These are phyloP conservation scores for Penaeus chinensis DNA, from an alignment of 1,140 invertebrate genomes.

Conservation along the genomic window DNA sequence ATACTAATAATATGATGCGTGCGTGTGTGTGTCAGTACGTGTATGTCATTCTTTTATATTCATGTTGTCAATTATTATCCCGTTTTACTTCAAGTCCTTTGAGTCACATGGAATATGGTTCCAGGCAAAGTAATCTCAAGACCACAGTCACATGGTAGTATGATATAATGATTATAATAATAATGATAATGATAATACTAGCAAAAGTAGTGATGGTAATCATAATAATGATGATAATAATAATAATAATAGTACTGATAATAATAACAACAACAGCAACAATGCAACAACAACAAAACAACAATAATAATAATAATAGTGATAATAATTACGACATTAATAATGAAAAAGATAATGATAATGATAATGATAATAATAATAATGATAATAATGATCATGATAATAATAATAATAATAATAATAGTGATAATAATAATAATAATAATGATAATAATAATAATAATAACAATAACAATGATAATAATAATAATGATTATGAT, in stretches of 20 bases:
- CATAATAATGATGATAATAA: neutral
- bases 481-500: neutral
- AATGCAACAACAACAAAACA: neutral
- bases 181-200: neutral
- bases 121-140: no score
- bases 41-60: neutral
- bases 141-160: no score
- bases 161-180: no score
- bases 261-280: neutral
- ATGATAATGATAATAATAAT: neutral
- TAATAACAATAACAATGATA: neutral
- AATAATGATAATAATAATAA: neutral
- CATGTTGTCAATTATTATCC: neutral
- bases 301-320: neutral
- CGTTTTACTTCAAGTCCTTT: no score
- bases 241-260: neutral
- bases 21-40: no score
- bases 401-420: neutral
- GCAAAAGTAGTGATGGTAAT: neutral
- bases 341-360: neutral
- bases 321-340: neutral
- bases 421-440: neutral
- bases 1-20: neutral
- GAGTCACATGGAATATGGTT: no score
- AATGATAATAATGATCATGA: neutral